phyloP scores from a whole-genome alignment of 2,113 vertebrate genomes.

The Uria aalge region DNA sequence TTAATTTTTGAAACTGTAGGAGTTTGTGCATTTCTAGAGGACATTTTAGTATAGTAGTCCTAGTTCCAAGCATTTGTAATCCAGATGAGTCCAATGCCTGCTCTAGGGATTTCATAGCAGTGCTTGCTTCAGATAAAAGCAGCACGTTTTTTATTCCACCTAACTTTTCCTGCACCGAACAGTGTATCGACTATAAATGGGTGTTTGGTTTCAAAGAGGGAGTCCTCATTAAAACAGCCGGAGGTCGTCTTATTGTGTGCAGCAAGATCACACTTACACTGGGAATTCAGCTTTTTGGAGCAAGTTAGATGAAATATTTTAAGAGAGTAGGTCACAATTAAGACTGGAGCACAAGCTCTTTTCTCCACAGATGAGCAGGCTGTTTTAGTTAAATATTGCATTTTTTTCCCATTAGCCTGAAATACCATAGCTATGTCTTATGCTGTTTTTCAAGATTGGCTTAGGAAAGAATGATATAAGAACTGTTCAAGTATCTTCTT shows the following conservation, averaged over 20 bases:
- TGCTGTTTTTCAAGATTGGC: not conserved
- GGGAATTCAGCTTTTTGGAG: slow-evolving; percentile 1
- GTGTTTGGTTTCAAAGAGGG: not conserved
- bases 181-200: not conserved
- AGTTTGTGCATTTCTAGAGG: not conserved
- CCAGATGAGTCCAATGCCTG: not conserved
- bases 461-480: slow-evolving; percentile 33
- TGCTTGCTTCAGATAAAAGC: not conserved
- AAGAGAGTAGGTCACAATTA: slow-evolving; percentile 5
- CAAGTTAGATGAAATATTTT: slow-evolving; percentile 15
- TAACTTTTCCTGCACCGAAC: not conserved
- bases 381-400: slow-evolving; percentile 23
- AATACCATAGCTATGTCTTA: slow-evolving; percentile 37
- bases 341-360: not conserved
- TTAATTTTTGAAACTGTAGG: not conserved
- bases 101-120: not conserved
- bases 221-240: not conserved
- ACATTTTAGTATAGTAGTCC: not conserved
- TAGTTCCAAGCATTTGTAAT: not conserved
- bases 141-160: not conserved
- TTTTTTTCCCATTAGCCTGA: slow-evolving; percentile 19
- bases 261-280: not conserved
- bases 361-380: not conserved
- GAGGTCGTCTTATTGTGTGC: not conserved
- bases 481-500: not conserved